These are phyloP conservation scores for Andinoacara biseriatus DNA, from an alignment of 2,113 vertebrate genomes.

Conservation along the genomic window DNA sequence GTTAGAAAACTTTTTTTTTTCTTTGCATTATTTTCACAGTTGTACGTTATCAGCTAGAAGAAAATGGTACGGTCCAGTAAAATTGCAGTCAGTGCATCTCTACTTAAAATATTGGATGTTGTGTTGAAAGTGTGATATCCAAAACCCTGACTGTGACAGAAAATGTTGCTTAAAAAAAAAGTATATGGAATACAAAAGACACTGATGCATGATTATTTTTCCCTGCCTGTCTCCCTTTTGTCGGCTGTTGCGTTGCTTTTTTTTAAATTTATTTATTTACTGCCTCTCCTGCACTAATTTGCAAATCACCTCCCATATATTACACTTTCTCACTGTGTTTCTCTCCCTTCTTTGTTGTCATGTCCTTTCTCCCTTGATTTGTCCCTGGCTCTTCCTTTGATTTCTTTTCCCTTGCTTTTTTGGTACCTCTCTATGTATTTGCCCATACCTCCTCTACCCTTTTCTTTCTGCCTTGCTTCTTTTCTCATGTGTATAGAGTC, in stretches of 20 bases:
- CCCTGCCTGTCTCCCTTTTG: slow-evolving; percentile 26
- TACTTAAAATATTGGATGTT: slow-evolving; percentile 8
- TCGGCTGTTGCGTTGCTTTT: slow-evolving; percentile 37
- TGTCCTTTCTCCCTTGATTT: slow-evolving; percentile 7
- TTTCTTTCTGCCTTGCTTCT: neutral
- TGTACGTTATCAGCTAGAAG: neutral
- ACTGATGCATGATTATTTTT: slow-evolving; percentile 54
- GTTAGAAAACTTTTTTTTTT: neutral
- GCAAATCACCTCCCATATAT: slow-evolving; percentile 29
- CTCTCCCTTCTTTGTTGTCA: slow-evolving; percentile 28
- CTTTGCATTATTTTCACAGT: no score
- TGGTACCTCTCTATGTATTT: slow-evolving; percentile 9
- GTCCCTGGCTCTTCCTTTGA: neutral
- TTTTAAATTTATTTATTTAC: slow-evolving; percentile 3
- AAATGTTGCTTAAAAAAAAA: slow-evolving; percentile 41
- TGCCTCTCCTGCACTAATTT: slow-evolving; percentile 63
- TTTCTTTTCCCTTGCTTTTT: slow-evolving; percentile 1
- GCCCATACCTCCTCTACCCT: slow-evolving; percentile 13
- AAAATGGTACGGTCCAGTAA: neutral
- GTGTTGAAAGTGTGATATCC: slow-evolving; percentile 64
- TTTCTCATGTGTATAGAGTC: slow-evolving; percentile 83
- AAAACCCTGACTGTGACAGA: slow-evolving; percentile 45
- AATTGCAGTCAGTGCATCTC: neutral
- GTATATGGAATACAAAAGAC: slow-evolving; percentile 28
- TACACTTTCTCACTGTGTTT: slow-evolving; percentile 46